Conservation (phyloP, 2,888 invertebrate genomes). For the Synergus laeviventris region DNA sequence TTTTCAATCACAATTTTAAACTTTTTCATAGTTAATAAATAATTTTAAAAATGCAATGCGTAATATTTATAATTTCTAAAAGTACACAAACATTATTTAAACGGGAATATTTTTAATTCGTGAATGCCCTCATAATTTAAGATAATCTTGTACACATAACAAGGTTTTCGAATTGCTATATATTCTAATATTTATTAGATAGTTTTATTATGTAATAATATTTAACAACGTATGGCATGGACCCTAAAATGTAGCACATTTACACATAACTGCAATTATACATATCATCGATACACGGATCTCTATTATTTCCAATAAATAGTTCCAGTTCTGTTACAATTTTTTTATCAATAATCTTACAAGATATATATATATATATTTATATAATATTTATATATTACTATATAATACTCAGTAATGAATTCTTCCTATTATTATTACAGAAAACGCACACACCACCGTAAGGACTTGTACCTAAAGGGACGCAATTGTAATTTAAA, state of each 20-base stretch:
- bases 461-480: conserved; percentile 59
- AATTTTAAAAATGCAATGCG: background rate
- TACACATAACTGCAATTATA: conserved; percentile 37
- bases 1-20: background rate
- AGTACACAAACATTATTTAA: no score
- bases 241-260: conserved; percentile 46
- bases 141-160: conserved; percentile 26
- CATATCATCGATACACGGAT: conserved; percentile 43
- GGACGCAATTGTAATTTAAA: conserved; percentile 66
- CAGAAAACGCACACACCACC: conserved; percentile 61
- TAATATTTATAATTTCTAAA: no score
- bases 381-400: conserved; percentile 43
- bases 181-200: conserved; percentile 44
- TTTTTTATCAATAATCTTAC: conserved; percentile 49
- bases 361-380: conserved; percentile 46
- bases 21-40: no score
- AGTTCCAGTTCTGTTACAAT: conserved; percentile 48
- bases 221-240: conserved; percentile 42
- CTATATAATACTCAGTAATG: conserved; percentile 49
- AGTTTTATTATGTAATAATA: conserved; percentile 12
- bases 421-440: conserved; percentile 53
- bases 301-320: conserved; percentile 35
- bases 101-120: no score
- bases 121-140: background rate
- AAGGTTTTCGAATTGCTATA: conserved; percentile 21